phyloP scores from a whole-genome alignment of 1,140 invertebrate species.

The Meloidogyne exigua region DNA sequence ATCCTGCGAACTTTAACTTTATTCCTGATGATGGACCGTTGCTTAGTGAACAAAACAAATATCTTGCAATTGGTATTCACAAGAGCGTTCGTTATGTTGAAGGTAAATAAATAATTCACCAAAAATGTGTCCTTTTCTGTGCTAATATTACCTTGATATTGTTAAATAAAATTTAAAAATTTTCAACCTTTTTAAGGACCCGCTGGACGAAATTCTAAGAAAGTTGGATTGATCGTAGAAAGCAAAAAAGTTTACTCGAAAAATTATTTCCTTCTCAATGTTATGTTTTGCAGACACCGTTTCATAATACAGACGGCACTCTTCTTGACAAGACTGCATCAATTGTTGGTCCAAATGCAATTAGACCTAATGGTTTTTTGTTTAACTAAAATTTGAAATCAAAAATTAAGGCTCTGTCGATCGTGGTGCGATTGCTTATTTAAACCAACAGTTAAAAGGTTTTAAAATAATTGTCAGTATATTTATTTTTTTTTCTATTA shows the following conservation, averaged over 20 bases:
- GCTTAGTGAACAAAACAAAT: slow-evolving; percentile 29
- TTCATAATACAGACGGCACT: slow-evolving; percentile 21
- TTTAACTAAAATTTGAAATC: not conserved
- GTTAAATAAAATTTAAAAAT: too few species aligned
- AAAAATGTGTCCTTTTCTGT: too few species aligned
- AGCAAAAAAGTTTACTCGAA: slow-evolving; percentile 25
- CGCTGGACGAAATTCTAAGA: slow-evolving; percentile 21
- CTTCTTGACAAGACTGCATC: slow-evolving; percentile 16
- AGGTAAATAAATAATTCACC: slow-evolving; percentile 6
- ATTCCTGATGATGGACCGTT: slow-evolving; percentile 22
- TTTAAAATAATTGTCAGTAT: not conserved
- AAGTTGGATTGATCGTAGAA: slow-evolving; percentile 36
- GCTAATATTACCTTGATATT: too few species aligned
- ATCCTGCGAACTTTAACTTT: slow-evolving; percentile 21
- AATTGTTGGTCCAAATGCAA: slow-evolving; percentile 20
- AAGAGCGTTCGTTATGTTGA: slow-evolving; percentile 41
- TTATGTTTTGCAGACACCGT: slow-evolving; percentile 5
- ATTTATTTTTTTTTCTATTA: slow-evolving; percentile 16
- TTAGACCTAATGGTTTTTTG: not conserved
- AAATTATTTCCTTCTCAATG: not conserved
- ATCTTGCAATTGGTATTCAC: slow-evolving; percentile 40
- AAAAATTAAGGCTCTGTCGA: not conserved
- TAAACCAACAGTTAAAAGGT: slow-evolving; percentile 37
- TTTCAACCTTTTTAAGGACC: not conserved
- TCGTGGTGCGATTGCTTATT: slow-evolving; percentile 10